phyloP scores from a whole-genome alignment of 2,113 vertebrate genomes.

The Microtus oregoni region DNA sequence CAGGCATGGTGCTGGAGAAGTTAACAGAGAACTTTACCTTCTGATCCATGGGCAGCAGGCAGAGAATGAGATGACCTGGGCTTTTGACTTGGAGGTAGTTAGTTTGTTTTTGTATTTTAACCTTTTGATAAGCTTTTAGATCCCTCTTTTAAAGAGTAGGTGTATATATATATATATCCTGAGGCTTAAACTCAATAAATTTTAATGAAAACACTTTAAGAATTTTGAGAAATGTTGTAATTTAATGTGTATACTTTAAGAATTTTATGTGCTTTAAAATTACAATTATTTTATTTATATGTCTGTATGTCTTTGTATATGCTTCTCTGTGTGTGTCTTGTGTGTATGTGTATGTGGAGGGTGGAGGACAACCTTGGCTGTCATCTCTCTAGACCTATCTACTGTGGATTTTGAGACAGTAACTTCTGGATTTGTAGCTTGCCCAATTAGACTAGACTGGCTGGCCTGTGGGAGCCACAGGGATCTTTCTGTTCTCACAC shows the following conservation, averaged over 20 bases:
- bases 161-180: background rate
- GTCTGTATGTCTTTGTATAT: background rate
- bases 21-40: background rate
- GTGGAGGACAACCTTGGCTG: background rate
- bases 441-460: background rate
- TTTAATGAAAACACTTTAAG: constrained; percentile 34
- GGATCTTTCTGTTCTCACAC: background rate
- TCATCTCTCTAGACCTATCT: background rate
- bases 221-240: constrained; percentile 35
- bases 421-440: background rate
- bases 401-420: background rate
- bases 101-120: constrained; percentile 32
- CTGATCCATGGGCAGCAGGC: background rate
- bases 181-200: background rate
- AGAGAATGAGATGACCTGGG: background rate
- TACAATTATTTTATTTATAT: background rate
- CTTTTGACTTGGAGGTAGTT: background rate
- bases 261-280: background rate
- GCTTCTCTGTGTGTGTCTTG: background rate
- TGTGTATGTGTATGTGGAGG: no score
- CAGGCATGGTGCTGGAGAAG: background rate
- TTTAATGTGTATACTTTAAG: constrained; percentile 5
- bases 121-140: constrained; percentile 27
- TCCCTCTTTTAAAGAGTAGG: constrained; percentile 41
- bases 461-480: background rate